Evolutionary conservation across 2,797 vertebrate genomes (phyloP).

Genomic region (Anguilla megastoma): DNA sequence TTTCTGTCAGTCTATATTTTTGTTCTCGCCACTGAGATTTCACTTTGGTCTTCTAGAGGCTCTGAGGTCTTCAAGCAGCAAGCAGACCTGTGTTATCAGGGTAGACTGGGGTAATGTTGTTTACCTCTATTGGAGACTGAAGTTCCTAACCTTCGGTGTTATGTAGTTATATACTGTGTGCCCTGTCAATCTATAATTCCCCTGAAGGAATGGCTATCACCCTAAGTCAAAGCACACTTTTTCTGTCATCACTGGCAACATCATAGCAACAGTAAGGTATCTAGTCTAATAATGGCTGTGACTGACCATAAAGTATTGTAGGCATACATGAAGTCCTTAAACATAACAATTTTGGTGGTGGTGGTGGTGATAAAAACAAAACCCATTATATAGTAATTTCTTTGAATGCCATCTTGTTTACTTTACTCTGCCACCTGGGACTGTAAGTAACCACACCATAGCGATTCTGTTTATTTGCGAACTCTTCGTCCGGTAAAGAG

Average conservation of each 20-base stretch:
- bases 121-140: not conserved
- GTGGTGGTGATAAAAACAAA: too few species aligned
- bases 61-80: conserved; percentile 57
- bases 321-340: not conserved
- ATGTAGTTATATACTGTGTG: not conserved
- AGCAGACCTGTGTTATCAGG: conserved; percentile 58
- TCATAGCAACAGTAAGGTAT: conserved; percentile 53
- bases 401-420: conserved; percentile 37
- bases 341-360: not conserved
- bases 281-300: not conserved
- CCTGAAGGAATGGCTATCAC: not conserved
- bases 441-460: conserved; percentile 46
- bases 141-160: not conserved
- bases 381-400: too few species aligned
- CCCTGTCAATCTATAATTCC: not conserved
- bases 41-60: not conserved
- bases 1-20: not conserved
- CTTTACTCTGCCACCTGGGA: conserved; percentile 50
- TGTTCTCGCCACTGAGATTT: not conserved
- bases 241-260: conserved; percentile 52
- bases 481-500: conserved; percentile 63
- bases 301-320: not conserved
- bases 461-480: conserved; percentile 62
- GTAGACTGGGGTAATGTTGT: conserved; percentile 27
- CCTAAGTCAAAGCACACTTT: conserved; percentile 37